Evolutionary conservation across 1,140 invertebrate species (phyloP), one percentile per base, ranked within the genome.

Genomic region (Drosophila bocqueti): DNA sequence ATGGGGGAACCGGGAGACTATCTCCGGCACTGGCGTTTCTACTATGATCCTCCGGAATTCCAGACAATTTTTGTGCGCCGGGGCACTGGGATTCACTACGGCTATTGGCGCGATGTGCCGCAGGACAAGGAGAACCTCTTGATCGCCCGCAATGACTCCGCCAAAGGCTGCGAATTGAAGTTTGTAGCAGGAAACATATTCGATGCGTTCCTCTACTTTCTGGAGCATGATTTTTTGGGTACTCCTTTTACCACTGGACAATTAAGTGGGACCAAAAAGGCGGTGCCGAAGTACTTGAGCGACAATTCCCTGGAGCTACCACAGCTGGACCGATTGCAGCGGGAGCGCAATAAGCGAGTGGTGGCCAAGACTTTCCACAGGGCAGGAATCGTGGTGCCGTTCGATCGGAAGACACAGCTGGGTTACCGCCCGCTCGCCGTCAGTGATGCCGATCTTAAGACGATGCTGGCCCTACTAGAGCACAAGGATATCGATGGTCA

Each of bases 1-100:
- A 89, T 95, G 57, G 92, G 94, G 38, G 87, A 95, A 80, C 93
- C 94, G 57, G 94, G 95, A n/a, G 93, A 95, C 63, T 95, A 96
- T 92, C 92, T 98, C 74, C 93, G 95, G 40, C 97, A 99, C 92
- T 98, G 97, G 96, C 94, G 98, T 83, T 98, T 97, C 93, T 99
- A 95, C 93, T 98, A 97, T 94, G 98, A 99, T 95, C 97, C 97
- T 46, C 98, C 98, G 40, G 98, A 99, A 94, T 98, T 99, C 93
- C 96, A 97, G 93, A 96, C 96, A 13, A 93, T 97, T 47, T 92
- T 97, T 34, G 95, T 95, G 91, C 95, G 95, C 84, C 45, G 57
- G 5, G 95, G 95, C 34, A 95, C 94, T 74, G 95, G 96, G 65
- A 96, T 96, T 78, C 98, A 99, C 93, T 95, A 98, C 82, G 98